Percentiles rank a stretch among this genome's conserved stretches.
Evolutionary conservation across 2,888 invertebrate genomes (phyloP).

Genomic region (Incurvaria masculella): DNA sequence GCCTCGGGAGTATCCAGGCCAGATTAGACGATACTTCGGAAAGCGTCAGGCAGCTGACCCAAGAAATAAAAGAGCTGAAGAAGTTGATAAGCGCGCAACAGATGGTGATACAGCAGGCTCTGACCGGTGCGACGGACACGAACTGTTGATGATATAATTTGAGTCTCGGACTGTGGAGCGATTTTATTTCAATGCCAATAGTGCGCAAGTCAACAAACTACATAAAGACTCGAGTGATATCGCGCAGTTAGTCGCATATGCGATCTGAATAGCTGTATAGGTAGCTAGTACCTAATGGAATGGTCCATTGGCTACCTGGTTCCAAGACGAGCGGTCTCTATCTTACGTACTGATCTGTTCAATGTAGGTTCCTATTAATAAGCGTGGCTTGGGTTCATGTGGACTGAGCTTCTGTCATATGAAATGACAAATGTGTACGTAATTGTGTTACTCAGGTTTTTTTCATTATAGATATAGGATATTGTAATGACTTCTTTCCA

Average conservation of each 20-base stretch:
- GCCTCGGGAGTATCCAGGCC: slow-evolving; percentile 58
- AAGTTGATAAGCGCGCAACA: slow-evolving; percentile 51
- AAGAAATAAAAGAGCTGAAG: slow-evolving; percentile 68
- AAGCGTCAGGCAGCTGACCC: slow-evolving; percentile 62
- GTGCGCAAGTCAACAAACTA: slow-evolving; percentile 49
- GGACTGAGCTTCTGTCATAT: too few species aligned
- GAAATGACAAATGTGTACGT: too few species aligned
- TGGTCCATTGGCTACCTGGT: too few species aligned
- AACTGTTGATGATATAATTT: slow-evolving; percentile 46
- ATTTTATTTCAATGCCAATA: slow-evolving; percentile 52
- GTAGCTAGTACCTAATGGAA: too few species aligned
- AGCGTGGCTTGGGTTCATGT: too few species aligned
- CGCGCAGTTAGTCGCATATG: background rate
- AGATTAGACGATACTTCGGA: slow-evolving; percentile 68
- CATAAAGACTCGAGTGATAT: slow-evolving; percentile 23
- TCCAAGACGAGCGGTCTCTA: too few species aligned
- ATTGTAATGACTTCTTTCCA: too few species aligned
- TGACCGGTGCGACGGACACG: slow-evolving; percentile 39
- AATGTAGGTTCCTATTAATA: too few species aligned
- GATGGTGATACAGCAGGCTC: slow-evolving; percentile 48
- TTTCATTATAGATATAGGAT: too few species aligned
- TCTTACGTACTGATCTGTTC: too few species aligned
- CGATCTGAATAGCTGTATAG: background rate
- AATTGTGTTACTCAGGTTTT: too few species aligned
- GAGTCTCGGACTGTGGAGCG: slow-evolving; percentile 23